Evolutionary conservation across 2,113 vertebrate genomes (phyloP), one percentile per base, ranked within the genome.

Genomic region (Meleagris gallopavo): DNA sequence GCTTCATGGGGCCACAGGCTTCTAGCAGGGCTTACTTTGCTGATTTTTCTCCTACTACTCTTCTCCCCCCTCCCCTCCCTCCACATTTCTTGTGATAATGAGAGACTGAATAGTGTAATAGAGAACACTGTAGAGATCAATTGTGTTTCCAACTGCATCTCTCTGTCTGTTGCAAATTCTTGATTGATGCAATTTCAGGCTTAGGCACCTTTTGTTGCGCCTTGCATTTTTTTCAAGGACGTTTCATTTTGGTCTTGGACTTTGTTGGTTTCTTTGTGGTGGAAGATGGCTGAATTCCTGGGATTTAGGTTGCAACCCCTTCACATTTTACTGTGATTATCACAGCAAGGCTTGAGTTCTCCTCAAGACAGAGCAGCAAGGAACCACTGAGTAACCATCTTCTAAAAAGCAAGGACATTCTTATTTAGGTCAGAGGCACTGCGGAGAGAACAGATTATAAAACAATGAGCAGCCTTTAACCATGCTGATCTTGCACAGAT

Each of bases 351-450:
- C 11, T 75, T 69, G 21, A 82, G 40, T 67, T 61, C 1, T 82
- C 43, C 15, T 40, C 43, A 27, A 76, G 62, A 69, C 76, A 74
- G n/a, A 0, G 6, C 46, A 57, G 4, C 29, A 45, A 70, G 40
- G 54, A 91, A 9, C 78, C 30, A 4, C 13, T 40, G 20, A 52
- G 13, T 73, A 73, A 45, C 85, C 66, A 48, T 69, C 66, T 84
- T 60, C 29, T 79, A 29, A 19, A 76, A 85, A 83, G 18, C 62
- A 76, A 79, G 71, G 67, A 46, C 58, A 5, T 66, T 34, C 67
- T 70, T 91, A 45, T 76, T 88, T 61, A 58, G 75, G 79, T 91
- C 93, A 85, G 54, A 73, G 38, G 48, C 40, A 9, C 36, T 50
- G 30, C 0, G 1, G 82, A 74, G 32, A 48, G 34, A 82, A 13